Base-by-base conservation (phyloP, 2,888 invertebrate species). In the Diabrotica balteata region DNA sequence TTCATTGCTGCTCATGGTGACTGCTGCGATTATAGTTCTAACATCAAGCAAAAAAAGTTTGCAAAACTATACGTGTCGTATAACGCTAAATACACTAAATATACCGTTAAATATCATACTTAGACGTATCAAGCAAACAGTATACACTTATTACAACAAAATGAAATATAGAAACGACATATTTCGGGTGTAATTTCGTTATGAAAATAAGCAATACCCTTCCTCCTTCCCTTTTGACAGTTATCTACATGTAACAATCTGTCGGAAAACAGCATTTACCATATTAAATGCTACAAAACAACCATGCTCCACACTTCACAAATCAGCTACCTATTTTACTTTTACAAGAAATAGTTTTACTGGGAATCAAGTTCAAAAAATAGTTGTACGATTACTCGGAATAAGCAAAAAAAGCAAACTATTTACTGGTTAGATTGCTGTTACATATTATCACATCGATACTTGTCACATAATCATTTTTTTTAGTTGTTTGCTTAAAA, bases 291-390 rank as follows among this genome's bases (percentile, higher is more conserved):
- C 81, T 81, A 82, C 81, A 62, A 80, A 76, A 82, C 80, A 81
- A 82, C 80, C 83, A 84, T 83, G 83, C 84, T 82, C 81, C 81
- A 82, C 81, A 81, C 79, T 78, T 80, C 80, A 81, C 82, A 81
- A 80, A 77, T 76, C 77, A 78, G 75, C 79, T 78, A 78, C 77
- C 73, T 70, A 59, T 68, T 65, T 70, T 70, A 63, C 53, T 59
- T 62, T 61, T 53, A 63, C 60, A 67, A 64, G 63, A 63, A 66
- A 47, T 47, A 47, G 60, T 55, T 63, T 70, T 73, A 71, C 71
- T 63, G 70, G 71, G 54, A 32, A 59, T 49, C 50, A 11, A 51
- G 60, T 55, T 55, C 9, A 50, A 63, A 70, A 58, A 54, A 65
- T 54, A 51, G 45, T 53, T 63, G 17, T 17, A 55, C 43, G 42